Percentiles rank a stretch among this genome's conserved stretches.
These are phyloP conservation scores for Hartigia nigra DNA, from an alignment of 2,888 invertebrate species.

Conservation along the genomic window DNA sequence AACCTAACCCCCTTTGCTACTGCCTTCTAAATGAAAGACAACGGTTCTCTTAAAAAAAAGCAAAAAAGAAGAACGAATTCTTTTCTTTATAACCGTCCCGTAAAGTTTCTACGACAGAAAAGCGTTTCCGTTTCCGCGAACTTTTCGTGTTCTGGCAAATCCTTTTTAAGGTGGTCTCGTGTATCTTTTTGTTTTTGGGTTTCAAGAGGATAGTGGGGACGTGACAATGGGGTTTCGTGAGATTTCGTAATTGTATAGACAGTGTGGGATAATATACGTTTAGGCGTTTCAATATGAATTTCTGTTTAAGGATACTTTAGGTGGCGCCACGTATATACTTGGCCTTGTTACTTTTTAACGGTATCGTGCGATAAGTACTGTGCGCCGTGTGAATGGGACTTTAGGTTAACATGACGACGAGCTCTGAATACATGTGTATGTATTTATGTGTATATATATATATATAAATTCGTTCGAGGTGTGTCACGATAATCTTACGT, in stretches of 20 bases:
- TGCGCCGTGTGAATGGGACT: constrained; percentile 1
- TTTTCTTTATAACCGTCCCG: not conserved
- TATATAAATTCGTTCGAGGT: not conserved
- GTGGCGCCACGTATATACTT: not conserved
- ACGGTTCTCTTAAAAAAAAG: not conserved
- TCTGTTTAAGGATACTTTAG: not conserved
- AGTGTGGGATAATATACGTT: not conserved
- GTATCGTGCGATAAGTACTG: not conserved
- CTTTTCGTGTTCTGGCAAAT: not conserved
- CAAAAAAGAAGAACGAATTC: not conserved
- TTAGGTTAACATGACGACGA: not conserved
- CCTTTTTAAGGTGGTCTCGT: not conserved
- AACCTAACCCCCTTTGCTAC: not conserved
- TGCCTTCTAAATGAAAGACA: not conserved
- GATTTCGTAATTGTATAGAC: not conserved
- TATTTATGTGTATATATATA: too few relatives aligned
- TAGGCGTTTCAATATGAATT: not conserved
- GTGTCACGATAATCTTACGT: constrained; percentile 1
- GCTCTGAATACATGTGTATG: not conserved
- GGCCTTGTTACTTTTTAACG: not conserved
- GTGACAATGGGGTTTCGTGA: not conserved
- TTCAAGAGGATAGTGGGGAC: not conserved
- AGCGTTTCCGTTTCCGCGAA: not conserved
- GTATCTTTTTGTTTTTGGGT: not conserved
- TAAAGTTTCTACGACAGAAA: not conserved